Percentiles rank a stretch among this genome's conserved stretches.
Conservation (phyloP, 2,797 vertebrate genomes). For the Macrochelys suwanniensis region DNA sequence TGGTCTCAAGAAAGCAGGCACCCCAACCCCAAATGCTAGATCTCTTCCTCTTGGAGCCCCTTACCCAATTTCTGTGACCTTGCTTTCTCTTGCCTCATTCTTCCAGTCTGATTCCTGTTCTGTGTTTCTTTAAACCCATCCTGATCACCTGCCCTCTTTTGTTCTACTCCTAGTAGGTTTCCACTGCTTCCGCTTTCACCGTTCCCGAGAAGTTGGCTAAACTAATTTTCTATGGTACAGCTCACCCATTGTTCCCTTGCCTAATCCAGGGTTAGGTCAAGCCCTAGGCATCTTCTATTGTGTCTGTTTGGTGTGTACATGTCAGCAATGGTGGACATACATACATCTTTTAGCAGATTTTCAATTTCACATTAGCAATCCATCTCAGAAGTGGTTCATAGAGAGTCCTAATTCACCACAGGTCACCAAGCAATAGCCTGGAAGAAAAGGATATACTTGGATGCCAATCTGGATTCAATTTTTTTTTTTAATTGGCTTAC, state of each 20-base stretch:
- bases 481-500: slow-evolving; percentile 22
- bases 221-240: neutral
- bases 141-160: neutral
- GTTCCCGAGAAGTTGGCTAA: neutral
- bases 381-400: neutral
- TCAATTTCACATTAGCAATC: neutral
- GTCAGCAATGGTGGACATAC: neutral
- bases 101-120: neutral
- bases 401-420: neutral
- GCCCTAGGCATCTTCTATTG: neutral
- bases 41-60: neutral
- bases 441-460: neutral
- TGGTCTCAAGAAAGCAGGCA: too few species aligned
- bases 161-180: neutral
- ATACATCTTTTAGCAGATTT: neutral
- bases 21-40: neutral
- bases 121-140: neutral
- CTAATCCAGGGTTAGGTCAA: neutral
- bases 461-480: neutral
- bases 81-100: neutral
- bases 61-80: neutral
- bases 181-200: neutral
- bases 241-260: neutral
- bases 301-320: neutral
- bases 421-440: neutral